These are phyloP conservation scores for Oreocharis arfaki DNA, from an alignment of 2,113 vertebrate genomes.

Conservation along the genomic window DNA sequence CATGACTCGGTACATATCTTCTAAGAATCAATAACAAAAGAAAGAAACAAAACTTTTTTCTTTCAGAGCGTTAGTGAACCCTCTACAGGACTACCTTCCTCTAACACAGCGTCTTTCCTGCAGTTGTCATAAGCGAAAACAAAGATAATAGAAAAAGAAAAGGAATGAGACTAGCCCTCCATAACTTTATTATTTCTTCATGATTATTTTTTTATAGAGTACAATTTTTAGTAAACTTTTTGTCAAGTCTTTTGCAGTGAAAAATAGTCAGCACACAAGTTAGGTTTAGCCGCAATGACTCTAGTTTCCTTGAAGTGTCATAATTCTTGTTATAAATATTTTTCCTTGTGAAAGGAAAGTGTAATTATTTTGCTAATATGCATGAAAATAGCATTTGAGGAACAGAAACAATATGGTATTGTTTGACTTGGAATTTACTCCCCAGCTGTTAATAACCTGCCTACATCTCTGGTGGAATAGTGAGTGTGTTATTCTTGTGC, in stretches of 20 bases:
- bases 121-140: background rate
- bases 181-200: background rate
- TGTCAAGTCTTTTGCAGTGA: background rate
- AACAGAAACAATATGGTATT: background rate
- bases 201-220: background rate
- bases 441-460: slow-evolving; percentile 11
- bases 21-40: background rate
- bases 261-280: background rate
- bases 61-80: background rate
- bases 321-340: background rate
- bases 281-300: background rate
- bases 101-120: background rate
- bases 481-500: background rate
- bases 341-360: background rate
- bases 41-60: background rate
- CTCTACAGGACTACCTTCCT: background rate
- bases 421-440: slow-evolving; percentile 28
- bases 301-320: background rate
- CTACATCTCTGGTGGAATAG: background rate
- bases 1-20: background rate
- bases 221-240: background rate
- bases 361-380: slow-evolving; percentile 19
- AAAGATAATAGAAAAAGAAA: background rate
- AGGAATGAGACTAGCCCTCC: background rate
- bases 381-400: background rate